Evolutionary conservation across 2,888 invertebrate species (phyloP), one percentile per base, ranked within the genome.

Genomic region (Parapristionchus giblindavisi): DNA sequence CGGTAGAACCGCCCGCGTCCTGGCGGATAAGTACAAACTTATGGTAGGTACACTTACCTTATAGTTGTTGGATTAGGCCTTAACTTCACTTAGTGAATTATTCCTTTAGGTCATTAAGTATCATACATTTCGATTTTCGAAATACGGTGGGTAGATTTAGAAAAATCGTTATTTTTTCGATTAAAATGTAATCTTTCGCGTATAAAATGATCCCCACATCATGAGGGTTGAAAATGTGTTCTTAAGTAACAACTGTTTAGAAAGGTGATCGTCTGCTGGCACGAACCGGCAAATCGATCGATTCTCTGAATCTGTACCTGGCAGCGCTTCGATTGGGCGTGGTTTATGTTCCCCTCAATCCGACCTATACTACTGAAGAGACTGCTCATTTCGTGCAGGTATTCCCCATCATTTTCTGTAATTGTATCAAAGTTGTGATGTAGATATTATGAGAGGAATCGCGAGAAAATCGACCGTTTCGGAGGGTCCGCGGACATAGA

Each of bases 181-280:
- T n/a, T n/a, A n/a, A n/a, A n/a, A n/a, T n/a, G n/a, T n/a, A n/a
- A n/a, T n/a, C n/a, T n/a, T n/a, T n/a, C n/a, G n/a, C n/a, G n/a
- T n/a, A n/a, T n/a, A n/a, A n/a, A n/a, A n/a, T n/a, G n/a, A n/a
- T n/a, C n/a, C n/a, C 63, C 40, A 40, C 43, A 40, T 38, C 43
- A 17, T 43, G 43, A 43, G 43, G 43, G 17, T 14, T 8, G 43
- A 17, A 17, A 14, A 63, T 1, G 27, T 1, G 40, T 1, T 24
- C n/a, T 27, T n/a, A 56, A 6, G 56, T 8, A 43, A 43, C 17
- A 21, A 1, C 40, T 1, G 68, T 79, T 17, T 76, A 86, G 83
- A 87, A 87, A 81, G 87, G 87, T 11, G 87, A 87, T 66, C 81
- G 86, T 4, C 76, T 87, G n/a, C 79, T 87, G 60, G 84, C 84